Evolutionary conservation across 2,113 vertebrate species (phyloP).

Genomic region (Dicrurus megarhynchus): DNA sequence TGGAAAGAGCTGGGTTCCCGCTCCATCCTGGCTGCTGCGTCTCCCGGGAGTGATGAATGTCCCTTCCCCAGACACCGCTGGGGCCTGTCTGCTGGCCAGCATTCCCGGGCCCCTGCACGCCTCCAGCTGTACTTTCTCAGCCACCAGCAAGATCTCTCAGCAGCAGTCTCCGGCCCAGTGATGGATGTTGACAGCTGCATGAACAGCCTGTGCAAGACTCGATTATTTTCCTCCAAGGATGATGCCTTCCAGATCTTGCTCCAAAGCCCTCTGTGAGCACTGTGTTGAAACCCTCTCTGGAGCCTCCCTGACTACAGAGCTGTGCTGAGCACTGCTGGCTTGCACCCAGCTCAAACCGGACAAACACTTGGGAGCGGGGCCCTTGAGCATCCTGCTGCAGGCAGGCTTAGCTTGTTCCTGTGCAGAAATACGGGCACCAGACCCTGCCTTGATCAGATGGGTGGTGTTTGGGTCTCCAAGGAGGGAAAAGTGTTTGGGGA

Average conservation of each 20-base stretch:
- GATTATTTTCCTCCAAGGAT: background rate
- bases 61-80: background rate
- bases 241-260: constrained; percentile 30
- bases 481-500: background rate
- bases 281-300: background rate
- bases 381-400: background rate
- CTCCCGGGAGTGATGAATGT: background rate
- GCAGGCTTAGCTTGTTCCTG: background rate
- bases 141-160: constrained; percentile 1
- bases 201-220: background rate
- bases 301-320: background rate
- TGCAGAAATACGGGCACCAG: background rate
- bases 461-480: background rate
- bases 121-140: constrained; percentile 26
- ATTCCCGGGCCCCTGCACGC: background rate
- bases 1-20: background rate
- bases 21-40: background rate
- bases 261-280: background rate
- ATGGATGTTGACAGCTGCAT: constrained; percentile 50
- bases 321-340: background rate
- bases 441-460: background rate
- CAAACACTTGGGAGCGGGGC: background rate
- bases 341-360: background rate
- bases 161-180: background rate
- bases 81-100: background rate